A percentile compares a stretch with the other conserved stretches of the same genome.
Conservation (phyloP, 92 coral and sea anemone genomes). For the Chrysogorgia sp. region DNA sequence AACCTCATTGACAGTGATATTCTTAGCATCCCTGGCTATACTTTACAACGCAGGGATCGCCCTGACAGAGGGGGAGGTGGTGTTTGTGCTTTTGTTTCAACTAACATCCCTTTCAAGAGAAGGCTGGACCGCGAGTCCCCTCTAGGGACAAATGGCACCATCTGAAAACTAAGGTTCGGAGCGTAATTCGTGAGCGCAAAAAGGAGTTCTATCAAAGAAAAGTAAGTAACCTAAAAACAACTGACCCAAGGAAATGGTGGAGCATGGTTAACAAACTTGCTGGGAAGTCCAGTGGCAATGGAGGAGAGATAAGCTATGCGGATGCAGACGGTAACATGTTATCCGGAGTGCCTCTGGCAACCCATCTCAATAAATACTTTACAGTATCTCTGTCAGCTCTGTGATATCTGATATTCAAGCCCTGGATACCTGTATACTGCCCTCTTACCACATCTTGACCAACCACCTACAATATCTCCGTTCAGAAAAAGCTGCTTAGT, state of each 20-base stretch:
- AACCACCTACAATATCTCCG: not conserved
- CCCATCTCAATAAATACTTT: not conserved
- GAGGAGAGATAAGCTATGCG: not conserved
- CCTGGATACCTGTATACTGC: too few species aligned
- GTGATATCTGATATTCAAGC: not conserved
- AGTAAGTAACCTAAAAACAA: not conserved
- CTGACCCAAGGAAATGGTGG: conserved; percentile 15
- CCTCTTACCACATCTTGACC: not conserved
- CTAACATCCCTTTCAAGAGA: too few species aligned
- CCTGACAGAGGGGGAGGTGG: too few species aligned
- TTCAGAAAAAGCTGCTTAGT: too few species aligned
- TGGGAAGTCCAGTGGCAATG: not conserved
- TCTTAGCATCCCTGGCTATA: too few species aligned
- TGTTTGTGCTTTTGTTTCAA: too few species aligned
- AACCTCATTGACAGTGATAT: too few species aligned
- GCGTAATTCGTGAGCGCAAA: not conserved
- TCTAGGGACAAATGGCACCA: conserved; percentile 6
- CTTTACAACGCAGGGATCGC: too few species aligned
- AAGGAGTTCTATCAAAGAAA: not conserved
- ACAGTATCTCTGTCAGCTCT: conserved; percentile 6
- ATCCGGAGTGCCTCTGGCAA: not conserved
- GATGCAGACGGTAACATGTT: not conserved
- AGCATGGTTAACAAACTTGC: not conserved
- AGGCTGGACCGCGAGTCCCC: too few species aligned
- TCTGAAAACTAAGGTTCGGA: conserved; percentile 11